Percentiles rank a stretch among this genome's conserved stretches.
These are phyloP conservation scores for Scaptomyza polygonia DNA, from an alignment of 2,888 invertebrate species.

Conservation along the genomic window DNA sequence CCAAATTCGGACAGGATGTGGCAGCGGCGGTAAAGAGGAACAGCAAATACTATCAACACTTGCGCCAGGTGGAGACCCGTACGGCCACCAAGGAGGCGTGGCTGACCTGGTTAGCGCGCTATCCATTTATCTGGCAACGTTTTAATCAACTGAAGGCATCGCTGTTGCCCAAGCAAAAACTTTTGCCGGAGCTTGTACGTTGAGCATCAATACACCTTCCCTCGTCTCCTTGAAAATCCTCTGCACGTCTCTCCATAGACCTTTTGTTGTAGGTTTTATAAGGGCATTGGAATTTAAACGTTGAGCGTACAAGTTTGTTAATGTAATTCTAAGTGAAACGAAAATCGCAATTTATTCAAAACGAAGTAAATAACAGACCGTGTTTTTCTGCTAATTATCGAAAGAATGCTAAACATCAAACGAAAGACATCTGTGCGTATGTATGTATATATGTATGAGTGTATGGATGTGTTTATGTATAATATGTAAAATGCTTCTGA, in stretches of 20 bases:
- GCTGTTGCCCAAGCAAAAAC: slow-evolving; percentile 77
- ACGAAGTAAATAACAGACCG: slow-evolving; percentile 30
- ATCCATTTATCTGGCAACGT: slow-evolving; percentile 76
- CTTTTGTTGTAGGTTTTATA: slow-evolving; percentile 8
- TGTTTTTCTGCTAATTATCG: slow-evolving; percentile 46
- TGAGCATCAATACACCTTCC: slow-evolving; percentile 26
- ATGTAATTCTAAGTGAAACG: slow-evolving; percentile 46
- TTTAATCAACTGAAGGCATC: slow-evolving; percentile 68
- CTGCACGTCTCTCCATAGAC: neutral
- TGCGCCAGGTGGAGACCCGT: slow-evolving; percentile 73
- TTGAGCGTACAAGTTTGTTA: slow-evolving; percentile 43
- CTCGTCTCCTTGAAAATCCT: neutral
- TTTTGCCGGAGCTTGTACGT: slow-evolving; percentile 83
- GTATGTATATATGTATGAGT: slow-evolving; percentile 25
- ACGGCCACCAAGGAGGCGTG: slow-evolving; percentile 70
- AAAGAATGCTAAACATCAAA: slow-evolving; percentile 17
- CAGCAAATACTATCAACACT: slow-evolving; percentile 79
- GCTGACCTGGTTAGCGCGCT: slow-evolving; percentile 66
- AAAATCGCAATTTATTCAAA: slow-evolving; percentile 27
- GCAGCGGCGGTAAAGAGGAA: slow-evolving; percentile 69
- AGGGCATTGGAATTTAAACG: slow-evolving; percentile 30
- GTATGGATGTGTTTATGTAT: slow-evolving; percentile 15
- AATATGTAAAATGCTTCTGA: slow-evolving; percentile 25
- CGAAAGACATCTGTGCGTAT: slow-evolving; percentile 33
- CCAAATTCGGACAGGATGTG: slow-evolving; percentile 70